These are phyloP conservation scores for Amiota communis DNA, from an alignment of 2,888 invertebrate genomes.

Conservation along the genomic window DNA sequence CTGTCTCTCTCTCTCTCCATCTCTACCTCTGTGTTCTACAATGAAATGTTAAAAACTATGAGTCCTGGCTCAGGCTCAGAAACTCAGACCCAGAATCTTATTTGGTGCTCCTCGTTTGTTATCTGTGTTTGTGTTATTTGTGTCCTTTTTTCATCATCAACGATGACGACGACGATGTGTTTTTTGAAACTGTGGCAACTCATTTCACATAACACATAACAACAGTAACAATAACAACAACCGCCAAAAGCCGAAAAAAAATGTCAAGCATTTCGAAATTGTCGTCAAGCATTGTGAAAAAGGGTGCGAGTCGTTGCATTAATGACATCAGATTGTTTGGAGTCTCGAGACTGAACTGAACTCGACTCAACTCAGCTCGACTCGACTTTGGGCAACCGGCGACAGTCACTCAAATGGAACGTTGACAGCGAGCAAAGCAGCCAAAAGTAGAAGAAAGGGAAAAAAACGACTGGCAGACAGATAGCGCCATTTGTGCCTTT, in stretches of 20 bases:
- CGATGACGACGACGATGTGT: no score
- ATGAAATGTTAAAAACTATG: constrained; percentile 30
- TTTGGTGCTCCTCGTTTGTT: constrained; percentile 65
- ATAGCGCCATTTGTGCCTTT: not conserved
- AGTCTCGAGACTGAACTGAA: not conserved
- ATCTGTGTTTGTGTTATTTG: constrained; percentile 48
- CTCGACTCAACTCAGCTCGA: not conserved
- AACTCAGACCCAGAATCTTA: constrained; percentile 63
- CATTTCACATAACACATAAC: constrained; percentile 53
- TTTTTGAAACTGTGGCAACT: constrained; percentile 22
- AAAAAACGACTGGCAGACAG: not conserved
- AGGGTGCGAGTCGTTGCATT: constrained; percentile 56
- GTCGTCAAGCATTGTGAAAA: constrained; percentile 27
- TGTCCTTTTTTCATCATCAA: constrained; percentile 20
- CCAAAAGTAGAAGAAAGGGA: not conserved
- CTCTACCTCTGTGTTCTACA: constrained; percentile 40
- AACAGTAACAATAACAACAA: constrained; percentile 32
- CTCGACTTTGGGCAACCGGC: not conserved
- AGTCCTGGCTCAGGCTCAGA: not conserved
- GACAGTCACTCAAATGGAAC: not conserved
- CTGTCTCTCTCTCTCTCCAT: constrained; percentile 4
- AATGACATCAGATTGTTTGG: constrained; percentile 54
- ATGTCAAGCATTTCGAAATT: constrained; percentile 48
- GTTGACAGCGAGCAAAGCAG: not conserved
- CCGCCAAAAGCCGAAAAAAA: constrained; percentile 31